Percentiles rank a stretch among this genome's conserved stretches.
These are phyloP conservation scores for Brenthis ino DNA, from an alignment of 2,888 invertebrate species.

Conservation along the genomic window DNA sequence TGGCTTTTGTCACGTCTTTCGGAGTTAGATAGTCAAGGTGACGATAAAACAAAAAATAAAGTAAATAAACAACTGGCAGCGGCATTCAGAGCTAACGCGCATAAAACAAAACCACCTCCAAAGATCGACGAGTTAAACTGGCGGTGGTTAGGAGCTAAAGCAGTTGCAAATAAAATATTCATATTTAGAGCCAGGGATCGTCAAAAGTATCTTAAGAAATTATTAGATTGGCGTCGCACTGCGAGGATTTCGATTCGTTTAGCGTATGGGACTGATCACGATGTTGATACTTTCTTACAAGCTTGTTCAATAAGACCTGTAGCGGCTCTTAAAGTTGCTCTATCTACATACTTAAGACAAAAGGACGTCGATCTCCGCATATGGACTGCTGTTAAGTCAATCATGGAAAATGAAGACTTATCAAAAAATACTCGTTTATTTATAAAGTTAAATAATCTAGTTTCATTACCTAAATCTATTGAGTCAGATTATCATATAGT, in stretches of 20 bases:
- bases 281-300: slow-evolving; percentile 41
- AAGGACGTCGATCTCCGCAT: slow-evolving; percentile 44
- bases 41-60: slow-evolving; percentile 21
- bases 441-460: slow-evolving; percentile 32
- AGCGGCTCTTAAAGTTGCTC: slow-evolving; percentile 49
- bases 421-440: slow-evolving; percentile 18
- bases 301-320: slow-evolving; percentile 49
- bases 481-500: slow-evolving; percentile 52
- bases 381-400: slow-evolving; percentile 54
- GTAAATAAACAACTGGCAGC: slow-evolving; percentile 41
- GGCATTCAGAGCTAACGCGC: slow-evolving; percentile 52
- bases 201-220: slow-evolving; percentile 42
- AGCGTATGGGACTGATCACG: slow-evolving; percentile 45
- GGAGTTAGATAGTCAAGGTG: slow-evolving; percentile 30
- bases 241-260: slow-evolving; percentile 50
- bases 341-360: slow-evolving; percentile 44
- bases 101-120: slow-evolving; percentile 49
- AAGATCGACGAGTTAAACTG: slow-evolving; percentile 50
- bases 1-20: slow-evolving; percentile 35
- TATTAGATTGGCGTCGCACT: slow-evolving; percentile 51
- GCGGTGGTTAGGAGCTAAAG: slow-evolving; percentile 54
- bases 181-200: slow-evolving; percentile 46
- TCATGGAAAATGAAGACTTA: slow-evolving; percentile 43
- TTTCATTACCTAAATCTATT: slow-evolving; percentile 47
- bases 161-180: slow-evolving; percentile 52